Evolutionary conservation across 1,140 invertebrate species (phyloP).

Genomic region (Meloidogyne floridensis): DNA sequence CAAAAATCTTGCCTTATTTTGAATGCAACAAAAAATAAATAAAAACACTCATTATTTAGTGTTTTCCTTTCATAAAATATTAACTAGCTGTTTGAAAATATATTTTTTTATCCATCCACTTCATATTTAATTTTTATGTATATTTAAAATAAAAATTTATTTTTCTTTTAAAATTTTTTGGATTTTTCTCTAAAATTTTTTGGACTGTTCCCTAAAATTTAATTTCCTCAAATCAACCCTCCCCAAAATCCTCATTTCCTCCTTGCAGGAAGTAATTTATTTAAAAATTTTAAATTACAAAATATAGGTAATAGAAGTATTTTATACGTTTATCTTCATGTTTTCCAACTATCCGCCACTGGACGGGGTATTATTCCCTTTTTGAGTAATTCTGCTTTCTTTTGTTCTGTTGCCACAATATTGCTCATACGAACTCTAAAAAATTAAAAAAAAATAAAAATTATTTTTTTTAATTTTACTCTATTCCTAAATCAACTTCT

Average conservation of each 20-base stretch:
- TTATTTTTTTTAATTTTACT: constrained; percentile 70
- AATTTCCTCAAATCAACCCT: too few relatives aligned
- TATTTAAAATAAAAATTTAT: constrained; percentile 3
- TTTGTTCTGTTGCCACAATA: constrained; percentile 62
- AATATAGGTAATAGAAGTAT: too few relatives aligned
- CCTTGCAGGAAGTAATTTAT: too few relatives aligned
- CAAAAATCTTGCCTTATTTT: neutral
- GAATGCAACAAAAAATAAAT: neutral
- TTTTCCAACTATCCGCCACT: neutral
- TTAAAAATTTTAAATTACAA: too few relatives aligned
- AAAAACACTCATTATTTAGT: constrained; percentile 2
- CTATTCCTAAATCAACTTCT: constrained; percentile 98
- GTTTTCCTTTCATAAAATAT: neutral
- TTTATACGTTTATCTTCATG: neutral
- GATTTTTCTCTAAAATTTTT: too few relatives aligned
- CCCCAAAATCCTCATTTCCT: too few relatives aligned
- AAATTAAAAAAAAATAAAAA: constrained; percentile 25
- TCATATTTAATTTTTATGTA: neutral
- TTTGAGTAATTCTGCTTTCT: constrained; percentile 55
- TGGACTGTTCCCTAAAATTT: too few relatives aligned
- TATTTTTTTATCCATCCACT: neutral
- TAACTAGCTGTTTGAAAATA: neutral
- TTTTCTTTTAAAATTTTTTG: neutral
- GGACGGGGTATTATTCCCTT: constrained; percentile 20
- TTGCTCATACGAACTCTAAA: constrained; percentile 61